These are phyloP conservation scores for Osedax frankpressi DNA, from an alignment of 2,888 invertebrate genomes.

Conservation along the genomic window DNA sequence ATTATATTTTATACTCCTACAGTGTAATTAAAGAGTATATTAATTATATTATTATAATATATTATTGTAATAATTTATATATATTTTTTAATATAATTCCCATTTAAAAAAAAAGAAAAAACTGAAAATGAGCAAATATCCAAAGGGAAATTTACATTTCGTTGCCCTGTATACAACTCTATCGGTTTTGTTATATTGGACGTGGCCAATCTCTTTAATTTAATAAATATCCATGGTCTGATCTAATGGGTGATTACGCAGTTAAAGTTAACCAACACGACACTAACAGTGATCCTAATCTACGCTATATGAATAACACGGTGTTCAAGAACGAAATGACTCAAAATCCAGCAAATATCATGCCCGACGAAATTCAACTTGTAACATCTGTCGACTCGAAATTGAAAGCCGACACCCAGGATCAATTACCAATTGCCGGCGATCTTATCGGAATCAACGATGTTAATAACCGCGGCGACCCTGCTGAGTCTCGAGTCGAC, in stretches of 20 bases:
- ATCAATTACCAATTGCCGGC: background rate
- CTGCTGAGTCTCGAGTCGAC: too few relatives aligned
- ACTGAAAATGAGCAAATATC: too few relatives aligned
- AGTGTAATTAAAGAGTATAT: too few relatives aligned
- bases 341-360: background rate
- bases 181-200: background rate
- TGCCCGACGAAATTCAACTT: background rate
- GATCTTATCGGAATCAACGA: background rate
- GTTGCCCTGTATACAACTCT: background rate
- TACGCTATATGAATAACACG: background rate
- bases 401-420: background rate
- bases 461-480: background rate
- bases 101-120: too few relatives aligned
- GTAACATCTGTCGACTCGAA: background rate
- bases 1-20: too few relatives aligned
- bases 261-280: background rate
- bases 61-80: too few relatives aligned
- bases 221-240: background rate
- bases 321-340: background rate
- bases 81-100: too few relatives aligned
- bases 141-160: background rate
- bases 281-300: background rate
- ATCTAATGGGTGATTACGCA: background rate
- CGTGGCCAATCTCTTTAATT: background rate
- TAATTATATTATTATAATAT: too few relatives aligned